These are phyloP conservation scores for Toxonevra muliebris DNA, from an alignment of 2,888 invertebrate species.

Conservation along the genomic window DNA sequence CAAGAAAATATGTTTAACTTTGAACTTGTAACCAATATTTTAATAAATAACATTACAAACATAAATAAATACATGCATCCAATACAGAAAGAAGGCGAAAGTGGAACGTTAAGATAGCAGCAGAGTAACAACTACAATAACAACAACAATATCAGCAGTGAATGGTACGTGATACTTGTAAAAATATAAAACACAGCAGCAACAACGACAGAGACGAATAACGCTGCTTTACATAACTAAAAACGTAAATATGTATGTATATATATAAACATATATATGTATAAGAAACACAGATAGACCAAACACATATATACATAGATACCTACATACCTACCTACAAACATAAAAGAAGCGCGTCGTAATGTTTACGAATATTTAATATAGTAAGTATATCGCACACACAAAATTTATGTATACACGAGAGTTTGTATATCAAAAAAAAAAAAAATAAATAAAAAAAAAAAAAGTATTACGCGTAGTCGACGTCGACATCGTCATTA, in stretches of 20 bases:
- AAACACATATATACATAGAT: conserved; percentile 1
- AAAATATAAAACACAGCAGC: not conserved
- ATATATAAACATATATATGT: conserved; percentile 9
- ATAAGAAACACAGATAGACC: not conserved
- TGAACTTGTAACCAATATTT: conserved; percentile 23
- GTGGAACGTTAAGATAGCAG: not conserved
- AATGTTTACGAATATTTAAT: conserved; percentile 38
- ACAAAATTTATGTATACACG: not conserved
- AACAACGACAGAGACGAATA: not conserved
- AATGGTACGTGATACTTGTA: conserved; percentile 28
- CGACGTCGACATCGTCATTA: conserved; percentile 15
- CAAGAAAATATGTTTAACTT: conserved; percentile 20
- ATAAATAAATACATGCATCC: not conserved
- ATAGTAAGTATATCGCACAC: conserved; percentile 1
- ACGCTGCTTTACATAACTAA: not conserved
- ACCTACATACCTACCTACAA: not conserved
- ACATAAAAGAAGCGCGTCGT: conserved; percentile 11
- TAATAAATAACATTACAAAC: not conserved
- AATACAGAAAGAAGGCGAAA: not conserved
- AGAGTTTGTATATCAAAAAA: not conserved
- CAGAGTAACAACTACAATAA: not conserved
- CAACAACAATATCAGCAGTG: too few species aligned
- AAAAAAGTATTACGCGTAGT: not conserved
- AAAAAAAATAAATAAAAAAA: not conserved
- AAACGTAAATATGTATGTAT: not conserved